A percentile compares a stretch with the other conserved stretches of the same genome.
These are phyloP conservation scores for Monopterus albus DNA, from an alignment of 2,113 vertebrate species.

Conservation along the genomic window DNA sequence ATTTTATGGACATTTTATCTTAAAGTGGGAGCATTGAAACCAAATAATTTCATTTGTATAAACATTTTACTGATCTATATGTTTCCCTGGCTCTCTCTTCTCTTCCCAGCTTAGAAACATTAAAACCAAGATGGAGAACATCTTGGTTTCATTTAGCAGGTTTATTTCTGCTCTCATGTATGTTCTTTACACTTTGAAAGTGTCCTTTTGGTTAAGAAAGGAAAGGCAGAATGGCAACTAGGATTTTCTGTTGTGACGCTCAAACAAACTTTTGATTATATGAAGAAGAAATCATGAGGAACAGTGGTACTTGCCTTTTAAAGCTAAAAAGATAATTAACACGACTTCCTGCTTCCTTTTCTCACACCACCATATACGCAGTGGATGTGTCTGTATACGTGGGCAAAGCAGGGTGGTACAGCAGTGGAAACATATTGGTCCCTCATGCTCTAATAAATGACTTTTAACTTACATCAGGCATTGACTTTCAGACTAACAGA, in stretches of 20 bases:
- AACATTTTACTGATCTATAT: no score
- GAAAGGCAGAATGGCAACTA: background rate
- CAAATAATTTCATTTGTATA: background rate
- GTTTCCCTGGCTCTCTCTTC: background rate
- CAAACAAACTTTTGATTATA: background rate
- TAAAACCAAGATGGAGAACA: no score
- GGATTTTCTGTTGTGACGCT: background rate
- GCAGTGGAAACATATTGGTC: background rate
- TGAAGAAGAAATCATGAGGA: background rate
- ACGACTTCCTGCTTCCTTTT: constrained; percentile 17
- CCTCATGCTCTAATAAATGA: background rate
- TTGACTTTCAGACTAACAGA: background rate
- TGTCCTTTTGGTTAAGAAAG: background rate
- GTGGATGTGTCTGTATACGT: background rate
- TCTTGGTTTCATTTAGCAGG: no score
- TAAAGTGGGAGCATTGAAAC: background rate
- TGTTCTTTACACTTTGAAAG: background rate
- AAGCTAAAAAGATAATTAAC: background rate
- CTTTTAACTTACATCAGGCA: background rate
- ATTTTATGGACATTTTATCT: background rate
- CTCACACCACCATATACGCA: background rate
- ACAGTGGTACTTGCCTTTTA: background rate
- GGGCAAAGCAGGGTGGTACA: background rate
- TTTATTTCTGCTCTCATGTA: no score
- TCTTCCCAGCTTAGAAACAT: no score